These are phyloP conservation scores for Pantherophis alleghaniensis DNA, from an alignment of 2,797 vertebrate genomes.

Conservation along the genomic window DNA sequence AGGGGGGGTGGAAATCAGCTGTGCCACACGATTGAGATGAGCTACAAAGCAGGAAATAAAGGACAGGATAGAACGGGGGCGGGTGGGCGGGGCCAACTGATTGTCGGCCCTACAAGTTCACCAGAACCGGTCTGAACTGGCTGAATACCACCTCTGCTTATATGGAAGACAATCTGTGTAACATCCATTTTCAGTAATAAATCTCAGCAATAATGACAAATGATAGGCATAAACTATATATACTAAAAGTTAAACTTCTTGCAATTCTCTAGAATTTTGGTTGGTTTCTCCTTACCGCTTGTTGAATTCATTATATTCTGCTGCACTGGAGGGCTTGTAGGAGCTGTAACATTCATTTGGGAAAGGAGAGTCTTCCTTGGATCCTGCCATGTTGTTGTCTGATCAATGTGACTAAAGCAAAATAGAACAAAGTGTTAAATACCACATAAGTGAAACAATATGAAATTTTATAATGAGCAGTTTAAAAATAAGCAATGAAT, in stretches of 20 bases:
- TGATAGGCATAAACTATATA: not conserved
- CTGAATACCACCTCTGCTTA: not conserved
- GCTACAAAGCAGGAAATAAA: too few relatives aligned
- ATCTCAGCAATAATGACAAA: not conserved
- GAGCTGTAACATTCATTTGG: slow-evolving; percentile 87
- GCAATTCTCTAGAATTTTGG: not conserved
- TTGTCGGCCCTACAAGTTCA: too few relatives aligned
- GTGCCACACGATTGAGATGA: too few relatives aligned
- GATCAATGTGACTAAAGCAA: slow-evolving; percentile 88
- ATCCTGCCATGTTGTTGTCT: slow-evolving; percentile 98
- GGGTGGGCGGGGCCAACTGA: too few relatives aligned
- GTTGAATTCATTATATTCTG: slow-evolving; percentile 90
- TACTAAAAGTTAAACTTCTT: not conserved
- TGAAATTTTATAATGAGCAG: slow-evolving; percentile 20
- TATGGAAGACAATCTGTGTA: not conserved
- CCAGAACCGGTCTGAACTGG: too few relatives aligned
- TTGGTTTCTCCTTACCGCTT: slow-evolving; percentile 76
- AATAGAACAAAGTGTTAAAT: slow-evolving; percentile 56
- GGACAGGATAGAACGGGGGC: too few relatives aligned
- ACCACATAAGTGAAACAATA: slow-evolving; percentile 29
- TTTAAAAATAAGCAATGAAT: slow-evolving; percentile 25
- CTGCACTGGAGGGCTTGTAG: slow-evolving; percentile 85
- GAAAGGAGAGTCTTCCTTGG: slow-evolving; percentile 92
- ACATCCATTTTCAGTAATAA: not conserved
- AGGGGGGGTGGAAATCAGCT: too few relatives aligned